Evolutionary conservation across 2,888 invertebrate genomes (phyloP).

Genomic region (Anthrax anthrax): DNA sequence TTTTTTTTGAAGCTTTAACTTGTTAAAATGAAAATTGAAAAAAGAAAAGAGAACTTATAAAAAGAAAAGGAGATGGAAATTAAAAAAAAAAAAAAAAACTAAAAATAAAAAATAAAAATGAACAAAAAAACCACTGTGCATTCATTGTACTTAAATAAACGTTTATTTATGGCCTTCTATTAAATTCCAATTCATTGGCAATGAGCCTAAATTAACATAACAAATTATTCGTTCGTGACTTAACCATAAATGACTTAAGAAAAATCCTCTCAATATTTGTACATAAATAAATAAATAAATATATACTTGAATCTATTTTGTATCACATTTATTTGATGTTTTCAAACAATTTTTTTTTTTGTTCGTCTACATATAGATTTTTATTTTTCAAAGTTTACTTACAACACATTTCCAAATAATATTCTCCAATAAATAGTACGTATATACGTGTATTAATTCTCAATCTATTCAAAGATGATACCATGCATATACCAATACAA

Average conservation of each 20-base stretch:
- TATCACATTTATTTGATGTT: no score
- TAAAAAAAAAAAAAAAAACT: background rate
- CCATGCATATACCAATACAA: no score
- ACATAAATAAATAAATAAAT: no score
- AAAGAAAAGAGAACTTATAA: no score
- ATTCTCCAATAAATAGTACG: no score
- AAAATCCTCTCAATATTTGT: background rate
- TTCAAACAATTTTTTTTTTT: no score
- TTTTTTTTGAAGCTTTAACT: slow-evolving; percentile 4
- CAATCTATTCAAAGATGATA: no score
- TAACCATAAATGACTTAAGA: slow-evolving; percentile 32
- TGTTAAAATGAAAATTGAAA: background rate
- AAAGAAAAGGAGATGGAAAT: background rate
- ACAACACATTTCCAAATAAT: no score
- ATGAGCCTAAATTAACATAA: slow-evolving; percentile 29
- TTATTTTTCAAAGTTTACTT: no score
- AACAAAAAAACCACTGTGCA: background rate
- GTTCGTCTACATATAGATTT: no score
- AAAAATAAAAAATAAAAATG: background rate
- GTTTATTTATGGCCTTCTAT: slow-evolving; percentile 13
- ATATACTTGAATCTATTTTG: no score
- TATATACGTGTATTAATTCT: no score
- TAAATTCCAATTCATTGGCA: slow-evolving; percentile 15
- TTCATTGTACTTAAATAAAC: slow-evolving; percentile 3
- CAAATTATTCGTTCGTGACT: slow-evolving; percentile 37